phyloP scores from a whole-genome alignment of 2,888 invertebrate genomes.

The Acanthosepion pharaonis region DNA sequence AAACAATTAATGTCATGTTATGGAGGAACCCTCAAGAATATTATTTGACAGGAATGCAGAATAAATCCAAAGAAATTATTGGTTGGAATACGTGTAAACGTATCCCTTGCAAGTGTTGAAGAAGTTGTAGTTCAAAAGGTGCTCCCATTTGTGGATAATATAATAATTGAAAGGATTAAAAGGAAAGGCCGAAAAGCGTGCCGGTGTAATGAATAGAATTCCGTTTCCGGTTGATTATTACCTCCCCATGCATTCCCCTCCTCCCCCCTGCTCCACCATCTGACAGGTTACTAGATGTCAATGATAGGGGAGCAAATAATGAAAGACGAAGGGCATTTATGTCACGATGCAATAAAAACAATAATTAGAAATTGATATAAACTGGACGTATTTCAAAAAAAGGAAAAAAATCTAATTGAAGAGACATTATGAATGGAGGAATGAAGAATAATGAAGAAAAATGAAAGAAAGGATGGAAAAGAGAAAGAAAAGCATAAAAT shows the following conservation, averaged over 20 bases:
- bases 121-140: neutral
- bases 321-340: neutral
- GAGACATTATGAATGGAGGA: too few relatives aligned
- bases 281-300: neutral
- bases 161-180: neutral
- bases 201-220: neutral
- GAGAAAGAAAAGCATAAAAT: neutral
- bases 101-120: neutral
- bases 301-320: neutral
- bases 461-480: neutral
- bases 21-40: too few relatives aligned
- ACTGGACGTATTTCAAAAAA: neutral
- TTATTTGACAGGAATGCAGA: neutral
- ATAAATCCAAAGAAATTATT: neutral
- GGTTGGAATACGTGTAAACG: neutral
- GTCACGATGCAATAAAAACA: neutral
- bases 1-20: too few relatives aligned
- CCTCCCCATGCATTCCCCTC: neutral
- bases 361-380: neutral
- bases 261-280: neutral
- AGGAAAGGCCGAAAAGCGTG: neutral
- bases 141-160: neutral
- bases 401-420: neutral
- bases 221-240: neutral
- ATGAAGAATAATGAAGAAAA: neutral